Percentiles rank a stretch among this genome's conserved stretches.
phyloP scores from a whole-genome alignment of 2,888 invertebrate species.

The Leptarthrus brevirostris region DNA sequence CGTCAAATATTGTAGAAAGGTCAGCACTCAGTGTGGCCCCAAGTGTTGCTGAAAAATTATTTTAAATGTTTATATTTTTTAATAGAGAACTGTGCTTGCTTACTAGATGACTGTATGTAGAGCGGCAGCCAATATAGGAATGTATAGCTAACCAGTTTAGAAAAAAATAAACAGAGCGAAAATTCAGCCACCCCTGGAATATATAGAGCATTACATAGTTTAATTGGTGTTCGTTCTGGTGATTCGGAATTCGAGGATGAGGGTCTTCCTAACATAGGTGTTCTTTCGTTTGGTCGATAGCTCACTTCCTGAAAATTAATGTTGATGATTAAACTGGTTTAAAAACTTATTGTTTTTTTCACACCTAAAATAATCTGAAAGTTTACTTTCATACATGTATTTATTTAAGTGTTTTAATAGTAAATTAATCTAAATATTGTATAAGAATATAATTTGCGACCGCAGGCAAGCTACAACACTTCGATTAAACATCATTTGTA shows the following conservation, averaged over 20 bases:
- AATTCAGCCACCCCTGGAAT: slow-evolving; percentile 96
- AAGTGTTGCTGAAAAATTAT: slow-evolving; percentile 70
- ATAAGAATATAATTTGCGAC: too few relatives aligned
- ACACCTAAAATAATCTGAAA: too few relatives aligned
- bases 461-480: too few relatives aligned
- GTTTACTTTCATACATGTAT: too few relatives aligned
- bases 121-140: slow-evolving; percentile 96
- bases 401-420: too few relatives aligned
- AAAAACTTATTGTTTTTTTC: not conserved
- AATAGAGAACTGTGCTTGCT: slow-evolving; percentile 68
- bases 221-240: slow-evolving; percentile 60
- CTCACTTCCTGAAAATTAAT: slow-evolving; percentile 61
- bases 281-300: slow-evolving; percentile 64
- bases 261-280: slow-evolving; percentile 61
- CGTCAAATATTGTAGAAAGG: slow-evolving; percentile 84
- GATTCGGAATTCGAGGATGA: slow-evolving; percentile 42
- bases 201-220: slow-evolving; percentile 72
- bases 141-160: slow-evolving; percentile 96
- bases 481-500: too few relatives aligned
- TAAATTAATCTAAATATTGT: too few relatives aligned
- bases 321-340: too few relatives aligned
- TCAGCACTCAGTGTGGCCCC: slow-evolving; percentile 78
- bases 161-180: slow-evolving; percentile 92
- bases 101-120: slow-evolving; percentile 87
- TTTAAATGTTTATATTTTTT: not conserved